Conservation (phyloP, 2,797 vertebrate genomes). For the Sternotherus odoratus region DNA sequence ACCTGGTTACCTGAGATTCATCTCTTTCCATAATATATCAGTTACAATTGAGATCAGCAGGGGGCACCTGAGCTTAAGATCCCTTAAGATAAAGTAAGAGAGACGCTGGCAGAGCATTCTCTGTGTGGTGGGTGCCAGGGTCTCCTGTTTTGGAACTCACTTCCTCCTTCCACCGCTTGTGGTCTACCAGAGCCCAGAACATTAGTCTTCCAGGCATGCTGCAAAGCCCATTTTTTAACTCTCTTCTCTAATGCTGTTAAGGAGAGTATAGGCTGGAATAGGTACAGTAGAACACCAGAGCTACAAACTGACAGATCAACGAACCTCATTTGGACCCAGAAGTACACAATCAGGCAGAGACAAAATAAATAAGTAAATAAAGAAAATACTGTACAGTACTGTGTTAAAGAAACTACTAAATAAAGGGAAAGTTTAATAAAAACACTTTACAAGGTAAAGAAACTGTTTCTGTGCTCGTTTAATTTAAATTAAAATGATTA, state of each 20-base stretch:
- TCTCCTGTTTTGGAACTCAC: background rate
- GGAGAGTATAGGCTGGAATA: background rate
- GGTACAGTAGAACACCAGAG: background rate
- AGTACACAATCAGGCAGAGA: no score
- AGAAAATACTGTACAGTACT: no score
- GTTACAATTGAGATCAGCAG: background rate
- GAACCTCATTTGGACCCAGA: no score
- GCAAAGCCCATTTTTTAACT: background rate
- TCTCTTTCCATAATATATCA: background rate
- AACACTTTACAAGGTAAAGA: no score
- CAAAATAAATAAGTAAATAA: no score
- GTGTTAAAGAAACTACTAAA: no score
- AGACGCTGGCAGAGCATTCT: background rate
- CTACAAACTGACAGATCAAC: no score
- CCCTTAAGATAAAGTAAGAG: background rate
- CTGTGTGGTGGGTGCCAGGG: background rate
- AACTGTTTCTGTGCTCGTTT: no score
- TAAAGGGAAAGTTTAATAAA: no score
- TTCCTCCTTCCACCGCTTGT: background rate
- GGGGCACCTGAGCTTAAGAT: background rate
- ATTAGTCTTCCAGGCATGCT: background rate
- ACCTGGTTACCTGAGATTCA: background rate
- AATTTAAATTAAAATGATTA: no score
- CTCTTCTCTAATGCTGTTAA: background rate
- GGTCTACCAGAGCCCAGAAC: background rate